Conservation (phyloP, 2,797 vertebrate species). For the Phylloscopus collybita region DNA sequence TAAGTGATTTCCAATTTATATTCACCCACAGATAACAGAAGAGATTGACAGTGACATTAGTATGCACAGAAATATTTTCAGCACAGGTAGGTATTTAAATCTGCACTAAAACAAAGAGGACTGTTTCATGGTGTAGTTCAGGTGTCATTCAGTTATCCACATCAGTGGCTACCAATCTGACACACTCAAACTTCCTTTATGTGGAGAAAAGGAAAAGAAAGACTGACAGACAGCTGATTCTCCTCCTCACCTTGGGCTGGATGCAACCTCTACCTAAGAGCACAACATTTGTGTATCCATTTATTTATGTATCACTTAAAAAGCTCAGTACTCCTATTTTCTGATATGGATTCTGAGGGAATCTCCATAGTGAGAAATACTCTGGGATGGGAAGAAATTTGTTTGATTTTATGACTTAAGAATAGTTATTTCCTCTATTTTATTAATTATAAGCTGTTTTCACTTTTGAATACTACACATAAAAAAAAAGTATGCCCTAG, state of each 20-base stretch:
- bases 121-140: not conserved
- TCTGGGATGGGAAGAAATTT: not conserved
- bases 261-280: not conserved
- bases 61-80: not conserved
- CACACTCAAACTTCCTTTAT: not conserved
- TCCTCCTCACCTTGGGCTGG: accelerated
- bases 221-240: not conserved
- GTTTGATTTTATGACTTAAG: not conserved
- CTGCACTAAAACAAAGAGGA: not conserved
- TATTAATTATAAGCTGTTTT: not conserved
- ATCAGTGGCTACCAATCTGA: not conserved
- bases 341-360: not conserved
- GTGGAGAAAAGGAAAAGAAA: not conserved
- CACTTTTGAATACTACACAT: not conserved
- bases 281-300: not conserved
- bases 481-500: not conserved
- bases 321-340: not conserved
- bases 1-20: not conserved
- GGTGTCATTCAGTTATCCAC: not conserved
- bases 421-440: not conserved
- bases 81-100: not conserved
- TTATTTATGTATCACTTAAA: not conserved
- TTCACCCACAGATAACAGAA: not conserved
- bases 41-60: not conserved
- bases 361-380: not conserved